Evolutionary conservation across 2,113 vertebrate species (phyloP), one percentile per base, ranked within the genome.

Genomic region (Peucedramus taeniatus): DNA sequence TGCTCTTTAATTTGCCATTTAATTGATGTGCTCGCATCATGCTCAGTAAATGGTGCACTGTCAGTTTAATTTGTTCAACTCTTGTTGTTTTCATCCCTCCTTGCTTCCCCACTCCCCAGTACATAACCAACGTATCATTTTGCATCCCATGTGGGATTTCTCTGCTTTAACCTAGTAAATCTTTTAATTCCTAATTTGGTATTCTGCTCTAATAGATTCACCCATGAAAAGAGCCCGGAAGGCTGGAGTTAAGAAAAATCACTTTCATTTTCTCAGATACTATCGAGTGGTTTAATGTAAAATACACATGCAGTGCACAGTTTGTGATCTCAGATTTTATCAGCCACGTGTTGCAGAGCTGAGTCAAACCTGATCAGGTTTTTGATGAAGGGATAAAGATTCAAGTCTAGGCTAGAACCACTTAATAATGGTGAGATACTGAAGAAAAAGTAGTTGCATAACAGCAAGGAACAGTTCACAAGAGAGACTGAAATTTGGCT

Each of bases 181-280:
- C 22, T 85, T 95, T 95, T 95, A 92, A 94, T 96, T 95, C 94
- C 71, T 61, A 53, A 91, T 96, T 93, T 66, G 19, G 45, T 95
- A 93, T 96, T 95, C 94, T 89, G 69, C 56, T 90, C 11, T 53
- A 87, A 86, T 69, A 82, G 44, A 50, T 96, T 83, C 90, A 91
- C 49, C 57, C 82, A 85, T 5, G 6, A 78, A 79, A 94, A 90
- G 31, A 63, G 40, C 33, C 75, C 1, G 0, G 35, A 91, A 93
- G 82, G 63, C 42, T 90, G 78, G 70, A 82, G 72, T 56, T 45
- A 63, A 95, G 90, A 94, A 90, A 94, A 96, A 96, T 90, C 59
- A 74, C 80, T 97, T 96, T 75, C 80, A 71, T 96, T 96, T 96
- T 92, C 94, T 82, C 69, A 54, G 74, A 54, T 79, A 51, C 70